phyloP scores from a whole-genome alignment of 2,797 vertebrate species.

The Pteropus rufus region DNA sequence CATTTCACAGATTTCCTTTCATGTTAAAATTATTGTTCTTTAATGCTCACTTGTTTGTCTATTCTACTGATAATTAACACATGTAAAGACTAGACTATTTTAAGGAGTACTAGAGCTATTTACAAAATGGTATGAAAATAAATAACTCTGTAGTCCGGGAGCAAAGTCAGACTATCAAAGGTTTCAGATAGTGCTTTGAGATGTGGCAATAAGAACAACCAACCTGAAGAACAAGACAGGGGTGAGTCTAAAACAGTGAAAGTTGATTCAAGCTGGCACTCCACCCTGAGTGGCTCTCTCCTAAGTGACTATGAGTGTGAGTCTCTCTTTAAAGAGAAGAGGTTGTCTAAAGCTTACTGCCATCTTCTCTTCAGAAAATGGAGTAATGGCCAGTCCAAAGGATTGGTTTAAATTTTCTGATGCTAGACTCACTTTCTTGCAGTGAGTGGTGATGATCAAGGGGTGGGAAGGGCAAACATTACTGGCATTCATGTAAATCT shows the following conservation, averaged over 20 bases:
- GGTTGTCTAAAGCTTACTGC: not conserved
- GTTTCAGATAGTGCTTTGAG: conserved; percentile 8
- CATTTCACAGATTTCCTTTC: not conserved
- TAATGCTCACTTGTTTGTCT: not conserved
- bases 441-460: not conserved
- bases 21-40: not conserved
- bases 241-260: not conserved
- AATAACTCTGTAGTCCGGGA: not conserved
- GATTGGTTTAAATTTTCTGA: not conserved
- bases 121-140: not conserved
- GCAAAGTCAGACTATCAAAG: not conserved
- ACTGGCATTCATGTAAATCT: not conserved
- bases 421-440: not conserved
- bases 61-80: not conserved
- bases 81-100: not conserved
- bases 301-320: not conserved
- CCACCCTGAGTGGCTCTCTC: not conserved
- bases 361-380: not conserved
- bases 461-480: not conserved
- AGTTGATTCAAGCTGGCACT: not conserved
- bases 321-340: not conserved
- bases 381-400: not conserved
- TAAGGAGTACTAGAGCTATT: not conserved
- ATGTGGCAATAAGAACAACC: not conserved
- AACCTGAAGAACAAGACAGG: not conserved